These are phyloP conservation scores for Thaumatotibia leucotreta DNA, from an alignment of 1,140 invertebrate genomes.

Conservation along the genomic window DNA sequence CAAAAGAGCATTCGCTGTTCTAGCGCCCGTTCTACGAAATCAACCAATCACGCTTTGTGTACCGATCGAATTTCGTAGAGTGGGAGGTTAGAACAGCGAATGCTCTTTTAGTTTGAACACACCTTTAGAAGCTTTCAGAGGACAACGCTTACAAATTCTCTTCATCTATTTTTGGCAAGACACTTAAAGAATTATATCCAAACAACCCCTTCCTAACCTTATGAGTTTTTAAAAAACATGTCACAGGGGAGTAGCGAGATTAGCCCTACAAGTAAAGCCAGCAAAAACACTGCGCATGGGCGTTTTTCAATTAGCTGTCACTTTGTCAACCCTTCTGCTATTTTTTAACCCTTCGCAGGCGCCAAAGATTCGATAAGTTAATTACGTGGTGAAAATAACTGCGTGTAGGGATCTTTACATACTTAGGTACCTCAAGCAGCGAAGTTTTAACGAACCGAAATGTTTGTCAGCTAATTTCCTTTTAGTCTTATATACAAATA, in stretches of 20 bases:
- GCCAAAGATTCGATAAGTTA: conserved; percentile 19
- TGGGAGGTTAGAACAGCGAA: no score
- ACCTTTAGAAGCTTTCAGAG: background rate
- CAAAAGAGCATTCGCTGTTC: no score
- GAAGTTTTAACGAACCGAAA: no score
- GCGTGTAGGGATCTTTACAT: background rate
- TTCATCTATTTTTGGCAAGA: conserved; percentile 26
- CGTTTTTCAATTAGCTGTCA: conserved; percentile 74
- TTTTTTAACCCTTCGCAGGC: conserved; percentile 29
- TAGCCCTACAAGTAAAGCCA: conserved; percentile 54
- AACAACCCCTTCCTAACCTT: conserved; percentile 36
- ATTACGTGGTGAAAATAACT: conserved; percentile 25
- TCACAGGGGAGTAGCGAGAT: conserved; percentile 52
- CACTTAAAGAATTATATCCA: conserved; percentile 27
- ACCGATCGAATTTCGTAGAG: no score
- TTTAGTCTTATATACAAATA: no score
- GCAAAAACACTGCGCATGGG: conserved; percentile 70
- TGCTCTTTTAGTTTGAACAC: no score
- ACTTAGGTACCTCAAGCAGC: no score
- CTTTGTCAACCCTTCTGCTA: conserved; percentile 62
- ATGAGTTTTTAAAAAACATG: conserved; percentile 38
- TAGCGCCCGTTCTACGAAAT: no score
- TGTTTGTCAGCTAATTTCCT: no score
- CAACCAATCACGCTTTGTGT: no score
- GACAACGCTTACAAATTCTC: background rate